Evolutionary conservation across 2,113 vertebrate species (phyloP).

Genomic region (Tauraco erythrolophus): DNA sequence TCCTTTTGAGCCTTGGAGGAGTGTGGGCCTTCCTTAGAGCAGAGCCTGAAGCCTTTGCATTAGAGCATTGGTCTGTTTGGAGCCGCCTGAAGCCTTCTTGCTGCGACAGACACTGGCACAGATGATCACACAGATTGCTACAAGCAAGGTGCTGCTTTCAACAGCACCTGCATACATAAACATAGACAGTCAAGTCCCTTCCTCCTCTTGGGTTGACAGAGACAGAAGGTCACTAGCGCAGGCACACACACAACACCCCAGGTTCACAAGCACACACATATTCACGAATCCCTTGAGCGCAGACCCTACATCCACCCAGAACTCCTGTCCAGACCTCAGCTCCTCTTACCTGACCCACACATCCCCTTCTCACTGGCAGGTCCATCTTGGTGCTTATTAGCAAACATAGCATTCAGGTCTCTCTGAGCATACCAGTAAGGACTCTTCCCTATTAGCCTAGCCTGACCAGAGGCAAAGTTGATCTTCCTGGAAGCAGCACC

Average conservation of each 20-base stretch:
- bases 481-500: neutral
- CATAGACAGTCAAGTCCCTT: neutral
- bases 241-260: neutral
- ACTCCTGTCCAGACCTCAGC: no score
- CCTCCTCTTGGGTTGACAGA: neutral
- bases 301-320: neutral
- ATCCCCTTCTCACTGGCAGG: accelerated
- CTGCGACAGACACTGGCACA: no score
- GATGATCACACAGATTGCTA: neutral
- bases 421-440: neutral
- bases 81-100: no score
- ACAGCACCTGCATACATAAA: neutral
- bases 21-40: no score
- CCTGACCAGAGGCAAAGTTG: neutral
- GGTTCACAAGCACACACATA: neutral
- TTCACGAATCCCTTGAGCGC: neutral
- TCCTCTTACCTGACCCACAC: neutral
- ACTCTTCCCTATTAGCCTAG: neutral
- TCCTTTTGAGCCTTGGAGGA: no score
- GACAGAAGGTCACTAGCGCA: neutral
- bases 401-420: neutral
- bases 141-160: neutral
- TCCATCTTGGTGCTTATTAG: neutral
- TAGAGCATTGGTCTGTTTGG: no score
- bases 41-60: no score